Evolutionary conservation across 2,888 invertebrate genomes (phyloP), one percentile per base, ranked within the genome.

Genomic region (Petrophora chlorosata): DNA sequence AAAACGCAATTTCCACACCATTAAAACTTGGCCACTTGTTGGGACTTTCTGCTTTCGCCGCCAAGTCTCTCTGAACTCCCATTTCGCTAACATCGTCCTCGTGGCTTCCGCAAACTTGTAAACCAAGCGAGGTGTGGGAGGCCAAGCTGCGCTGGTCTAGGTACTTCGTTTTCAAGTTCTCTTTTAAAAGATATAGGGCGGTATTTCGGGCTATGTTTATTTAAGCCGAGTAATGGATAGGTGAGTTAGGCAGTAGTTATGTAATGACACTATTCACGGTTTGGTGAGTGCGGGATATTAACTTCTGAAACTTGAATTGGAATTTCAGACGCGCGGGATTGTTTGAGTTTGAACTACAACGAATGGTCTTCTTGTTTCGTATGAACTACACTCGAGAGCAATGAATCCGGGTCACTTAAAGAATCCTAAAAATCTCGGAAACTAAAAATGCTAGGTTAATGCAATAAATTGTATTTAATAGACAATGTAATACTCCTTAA

Each of bases 1-100:
- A 81, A 82, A 82, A 81, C 79, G 75, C 78, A 79, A 82, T 83
- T 81, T 82, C 73, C 80, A 77, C 81, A 69, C 79, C 81, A 80
- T 82, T 82, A 82, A 80, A 83, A 82, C 73, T 80, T 80, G 72
- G 61, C 76, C 76, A 76, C 79, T 79, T 76, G 74, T 76, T 76
- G 69, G 63, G 65, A 70, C 62, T 70, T 65, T 53, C 62, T 50
- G 45, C 59, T 46, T 22, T 14, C 44, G 73, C 70, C 64, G 33
- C 51, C 42, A 56, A 53, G 4, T 14, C 19, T 52, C 29, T 28
- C 5, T 39, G 76, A 64, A 16, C 74, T 44, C 41, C 42, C 54
- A 26, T 39, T 36, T 14, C 38, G 16, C 29, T 30, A 30, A 16
- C 14, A 16, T 8, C 17, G 32, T 16, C 59, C 53, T 34, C 41